Evolutionary conservation across 2,888 invertebrate genomes (phyloP), one percentile per base, ranked within the genome.

Genomic region (Pseudococcus longispinus): DNA sequence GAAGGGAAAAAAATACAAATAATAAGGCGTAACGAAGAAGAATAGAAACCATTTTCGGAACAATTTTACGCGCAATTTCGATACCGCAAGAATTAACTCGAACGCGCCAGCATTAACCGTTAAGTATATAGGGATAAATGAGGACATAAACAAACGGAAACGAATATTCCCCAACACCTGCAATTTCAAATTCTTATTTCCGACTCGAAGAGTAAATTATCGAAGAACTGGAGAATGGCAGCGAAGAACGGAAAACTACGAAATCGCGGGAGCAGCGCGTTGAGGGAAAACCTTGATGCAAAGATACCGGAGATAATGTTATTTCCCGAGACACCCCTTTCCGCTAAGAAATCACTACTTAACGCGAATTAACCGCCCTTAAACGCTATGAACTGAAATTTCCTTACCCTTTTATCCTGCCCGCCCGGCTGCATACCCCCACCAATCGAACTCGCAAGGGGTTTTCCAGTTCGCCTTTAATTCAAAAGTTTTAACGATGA

Each of bases 401-500:
- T 84, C 60, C 84, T 84, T 84, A 37, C 55, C 83, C 55, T 60
- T 83, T 60, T 23, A 51, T 51, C 83, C 83, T n/a, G 26, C 26
- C 20, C 83, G 11, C 29, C 6, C 46, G 23, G 26, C 37, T 23
- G 37, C 20, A 20, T 42, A 32, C 65, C 84, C 23, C 37, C 55
- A 65, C 84, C 84, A 51, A 37, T 42, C 55, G 37, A 84, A 84
- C 84, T 84, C 65, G 84, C 84, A 37, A 84, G 37, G 65, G 84
- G 65, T 65, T 84, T 84, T 55, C 84, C 84, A 84, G 60, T 55
- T 84, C 55, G 84, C 85, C 85, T 46, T 77, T 77, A 86, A 77
- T 86, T 86, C 86, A 77, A 77, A 86, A 86, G 86, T 86, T 86
- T 86, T 86, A 86, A 86, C 86, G 86, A 86, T 77, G 77, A 86